These are phyloP conservation scores for Adelphocoris suturalis DNA, from an alignment of 2,888 invertebrate genomes.

Conservation along the genomic window DNA sequence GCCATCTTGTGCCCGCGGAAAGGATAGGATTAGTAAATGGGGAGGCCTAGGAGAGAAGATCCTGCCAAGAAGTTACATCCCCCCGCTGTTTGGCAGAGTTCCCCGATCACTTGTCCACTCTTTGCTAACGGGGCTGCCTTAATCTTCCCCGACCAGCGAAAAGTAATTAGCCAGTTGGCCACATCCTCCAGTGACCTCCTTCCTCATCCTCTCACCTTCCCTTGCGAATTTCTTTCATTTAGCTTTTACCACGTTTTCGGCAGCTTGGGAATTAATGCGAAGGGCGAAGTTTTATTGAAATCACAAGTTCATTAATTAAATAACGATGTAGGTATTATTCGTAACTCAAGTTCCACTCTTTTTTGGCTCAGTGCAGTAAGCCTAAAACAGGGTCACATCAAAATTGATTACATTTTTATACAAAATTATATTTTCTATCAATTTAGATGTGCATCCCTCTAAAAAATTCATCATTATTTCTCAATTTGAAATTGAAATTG, in stretches of 20 bases:
- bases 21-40: conserved; percentile 56
- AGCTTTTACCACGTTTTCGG: not conserved
- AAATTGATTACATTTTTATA: no score
- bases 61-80: conserved; percentile 65
- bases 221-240: not conserved
- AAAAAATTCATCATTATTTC: no score
- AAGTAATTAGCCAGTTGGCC: conserved; percentile 67
- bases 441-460: no score
- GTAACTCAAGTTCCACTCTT: no score
- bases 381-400: no score
- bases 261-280: not conserved
- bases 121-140: conserved; percentile 62
- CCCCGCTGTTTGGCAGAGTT: conserved; percentile 55
- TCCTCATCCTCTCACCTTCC: conserved; percentile 35
- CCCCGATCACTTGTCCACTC: conserved; percentile 69
- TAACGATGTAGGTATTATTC: no score
- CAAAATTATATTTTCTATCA: no score
- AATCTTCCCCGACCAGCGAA: conserved; percentile 56
- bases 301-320: not conserved
- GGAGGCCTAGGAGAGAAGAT: conserved; percentile 40
- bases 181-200: conserved; percentile 42
- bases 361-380: no score
- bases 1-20: not conserved
- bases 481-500: no score
- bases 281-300: not conserved